phyloP scores from a whole-genome alignment of 1,140 invertebrate genomes.

The Drosophila serrata region DNA sequence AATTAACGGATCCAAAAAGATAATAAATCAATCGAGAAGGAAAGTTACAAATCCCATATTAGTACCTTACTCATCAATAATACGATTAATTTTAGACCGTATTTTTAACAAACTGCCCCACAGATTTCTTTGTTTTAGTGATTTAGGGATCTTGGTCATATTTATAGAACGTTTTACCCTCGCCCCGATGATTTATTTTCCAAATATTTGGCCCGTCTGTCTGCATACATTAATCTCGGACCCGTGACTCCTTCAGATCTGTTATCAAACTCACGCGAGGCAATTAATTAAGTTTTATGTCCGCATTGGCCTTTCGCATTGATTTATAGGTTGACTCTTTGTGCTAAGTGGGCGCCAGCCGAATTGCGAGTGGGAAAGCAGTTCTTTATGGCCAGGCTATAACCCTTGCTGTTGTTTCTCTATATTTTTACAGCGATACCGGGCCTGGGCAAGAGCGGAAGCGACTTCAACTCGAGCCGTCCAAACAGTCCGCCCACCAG shows the following conservation, averaged over 20 bases:
- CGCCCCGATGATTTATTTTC: conserved; percentile 58
- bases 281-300: conserved; percentile 79
- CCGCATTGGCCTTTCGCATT: conserved; percentile 65
- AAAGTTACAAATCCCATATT: no score
- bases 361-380: conserved; percentile 47
- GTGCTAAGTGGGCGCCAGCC: conserved; percentile 57
- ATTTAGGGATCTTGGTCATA: conserved; percentile 7
- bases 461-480: conserved; percentile 78
- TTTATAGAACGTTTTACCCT: conserved; percentile 33
- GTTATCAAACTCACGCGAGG: conserved; percentile 54
- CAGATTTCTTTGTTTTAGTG: neutral
- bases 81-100: neutral
- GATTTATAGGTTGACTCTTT: conserved; percentile 63
- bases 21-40: no score
- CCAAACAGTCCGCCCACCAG: conserved; percentile 83
- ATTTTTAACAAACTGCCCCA: no score
- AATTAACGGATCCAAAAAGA: no score
- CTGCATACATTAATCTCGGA: conserved; percentile 54
- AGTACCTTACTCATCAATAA: no score
- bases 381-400: conserved; percentile 28
- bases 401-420: conserved; percentile 5
- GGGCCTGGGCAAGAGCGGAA: conserved; percentile 82
- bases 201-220: conserved; percentile 33
- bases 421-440: conserved; percentile 79
- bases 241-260: conserved; percentile 26